These are phyloP conservation scores for Myathropa florea DNA, from an alignment of 2,888 invertebrate genomes.

Conservation along the genomic window DNA sequence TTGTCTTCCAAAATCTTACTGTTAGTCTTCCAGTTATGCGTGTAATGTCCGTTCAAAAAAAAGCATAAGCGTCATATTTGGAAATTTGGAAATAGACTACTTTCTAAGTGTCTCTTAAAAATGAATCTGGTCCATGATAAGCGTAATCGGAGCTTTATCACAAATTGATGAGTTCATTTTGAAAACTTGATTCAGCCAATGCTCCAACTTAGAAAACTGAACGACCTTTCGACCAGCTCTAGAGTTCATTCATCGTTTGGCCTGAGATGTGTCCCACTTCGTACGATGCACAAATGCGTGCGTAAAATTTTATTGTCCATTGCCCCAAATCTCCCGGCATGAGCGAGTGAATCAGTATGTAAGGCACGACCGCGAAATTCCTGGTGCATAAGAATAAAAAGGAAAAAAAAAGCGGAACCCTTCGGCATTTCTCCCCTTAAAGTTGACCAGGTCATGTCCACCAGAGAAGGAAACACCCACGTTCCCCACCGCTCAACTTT, in stretches of 20 bases:
- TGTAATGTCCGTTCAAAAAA: too few species aligned
- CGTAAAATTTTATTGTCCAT: not conserved
- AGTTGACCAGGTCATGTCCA: not conserved
- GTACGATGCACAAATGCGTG: not conserved
- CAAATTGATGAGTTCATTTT: too few species aligned
- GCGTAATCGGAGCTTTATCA: too few species aligned
- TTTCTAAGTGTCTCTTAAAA: too few species aligned
- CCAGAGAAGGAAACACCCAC: not conserved
- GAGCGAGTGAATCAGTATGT: not conserved
- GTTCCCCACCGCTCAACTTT: not conserved
- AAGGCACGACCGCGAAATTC: not conserved
- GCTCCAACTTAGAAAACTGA: too few species aligned
- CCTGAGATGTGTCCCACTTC: not conserved
- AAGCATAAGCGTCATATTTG: too few species aligned
- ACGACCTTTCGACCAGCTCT: not conserved
- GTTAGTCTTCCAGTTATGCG: too few species aligned
- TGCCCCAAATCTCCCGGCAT: not conserved
- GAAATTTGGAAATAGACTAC: too few species aligned
- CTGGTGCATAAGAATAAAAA: not conserved
- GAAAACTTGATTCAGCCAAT: too few species aligned
- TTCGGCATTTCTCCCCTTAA: not conserved
- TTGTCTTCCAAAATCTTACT: too few species aligned
- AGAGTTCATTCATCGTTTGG: not conserved
- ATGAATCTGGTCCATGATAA: too few species aligned
- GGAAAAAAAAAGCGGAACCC: not conserved